Evolutionary conservation across 1,140 invertebrate genomes (phyloP), one percentile per base, ranked within the genome.

Genomic region (Trichomalopsis sarcophagae): DNA sequence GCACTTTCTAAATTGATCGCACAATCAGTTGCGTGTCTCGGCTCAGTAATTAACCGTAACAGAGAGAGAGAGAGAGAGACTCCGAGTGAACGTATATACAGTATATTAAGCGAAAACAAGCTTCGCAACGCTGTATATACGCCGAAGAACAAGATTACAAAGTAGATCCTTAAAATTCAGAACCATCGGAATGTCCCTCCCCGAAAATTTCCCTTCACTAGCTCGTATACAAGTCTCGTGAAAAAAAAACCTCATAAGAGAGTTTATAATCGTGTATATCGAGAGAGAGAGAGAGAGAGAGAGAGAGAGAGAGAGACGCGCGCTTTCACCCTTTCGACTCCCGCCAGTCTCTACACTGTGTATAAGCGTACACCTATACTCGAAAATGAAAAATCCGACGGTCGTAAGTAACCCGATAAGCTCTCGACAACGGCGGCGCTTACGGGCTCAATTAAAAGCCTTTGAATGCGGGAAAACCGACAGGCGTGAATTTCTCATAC

Each of bases 251-350:
- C n/a, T n/a, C n/a, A 11, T 68, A 27, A 68, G 11, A 68, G 21
- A 71, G 30, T 71, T 11, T 71, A 27, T 27, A 30, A 71, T 27
- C 68, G 11, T 66, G 62, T 30, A 33, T 71, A 36, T 36, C 33
- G 33, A 4, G 27, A 30, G 27, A 27, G 27, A 27, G 27, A 27
- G 27, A 27, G 27, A 27, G 27, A 27, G 27, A 27, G 27, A 27
- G 27, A 27, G 27, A 27, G 27, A 27, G 27, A 27, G 27, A 27
- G 27, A 27, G 33, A 75, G 73, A 3, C 7, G 17, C 2, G 75
- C 47, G 75, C 81, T 83, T 83, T 83, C 81, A 83, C 74, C 74
- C 69, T 47, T 68, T 44, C 14, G 9, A 33, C 69, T 62, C 21
- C 21, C 17, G 55, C 55, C 27, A 13, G 27, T 17, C 9, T 13